Conservation (phyloP, 1,140 invertebrate species). For the Coboldia fuscipes region DNA sequence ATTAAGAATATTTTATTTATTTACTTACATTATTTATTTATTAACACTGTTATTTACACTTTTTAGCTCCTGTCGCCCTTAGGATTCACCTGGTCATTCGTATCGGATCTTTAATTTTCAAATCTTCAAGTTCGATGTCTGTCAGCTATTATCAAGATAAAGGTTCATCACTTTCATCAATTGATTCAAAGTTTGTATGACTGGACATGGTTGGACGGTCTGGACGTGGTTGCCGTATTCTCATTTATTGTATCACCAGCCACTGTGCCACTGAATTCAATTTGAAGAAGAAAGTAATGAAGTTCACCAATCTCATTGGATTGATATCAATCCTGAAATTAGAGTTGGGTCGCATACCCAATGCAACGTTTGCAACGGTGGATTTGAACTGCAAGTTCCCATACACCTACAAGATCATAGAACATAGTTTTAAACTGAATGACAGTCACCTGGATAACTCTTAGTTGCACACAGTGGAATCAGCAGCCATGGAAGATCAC, state of each 20-base stretch:
- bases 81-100: no score
- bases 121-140: no score
- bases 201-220: no score
- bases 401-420: constrained; percentile 35
- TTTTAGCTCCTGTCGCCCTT: no score
- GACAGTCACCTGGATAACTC: constrained; percentile 46
- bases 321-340: constrained; percentile 49
- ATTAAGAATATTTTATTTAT: no score
- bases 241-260: constrained; percentile 82
- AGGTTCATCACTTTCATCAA: no score
- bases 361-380: constrained; percentile 76
- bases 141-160: no score
- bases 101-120: no score
- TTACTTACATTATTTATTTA: no score
- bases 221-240: constrained; percentile 78
- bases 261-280: constrained; percentile 87
- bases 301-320: constrained; percentile 28
- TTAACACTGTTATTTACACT: no score
- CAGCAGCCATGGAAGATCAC: constrained; percentile 84
- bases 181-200: no score
- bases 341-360: constrained; percentile 84
- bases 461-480: constrained; percentile 83
- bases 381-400: constrained; percentile 85
- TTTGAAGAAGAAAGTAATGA: constrained; percentile 1
- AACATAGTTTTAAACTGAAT: neutral